Conservation (phyloP, 2,113 vertebrate species). For the Plecturocebus donacophilus region DNA sequence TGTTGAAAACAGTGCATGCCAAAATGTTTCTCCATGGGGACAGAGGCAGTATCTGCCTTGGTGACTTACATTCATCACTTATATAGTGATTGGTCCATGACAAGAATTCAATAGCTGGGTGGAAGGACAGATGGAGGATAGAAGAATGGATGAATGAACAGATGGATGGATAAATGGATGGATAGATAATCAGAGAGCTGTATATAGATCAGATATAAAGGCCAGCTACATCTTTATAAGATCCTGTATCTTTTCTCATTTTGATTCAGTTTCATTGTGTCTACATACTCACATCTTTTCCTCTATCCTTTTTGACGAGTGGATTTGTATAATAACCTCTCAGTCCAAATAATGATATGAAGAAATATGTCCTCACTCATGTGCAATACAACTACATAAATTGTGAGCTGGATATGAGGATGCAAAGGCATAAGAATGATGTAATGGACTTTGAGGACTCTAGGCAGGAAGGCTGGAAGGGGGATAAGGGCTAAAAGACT, state of each 20-base stretch:
- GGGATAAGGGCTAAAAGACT: too few species aligned
- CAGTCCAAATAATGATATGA: background rate
- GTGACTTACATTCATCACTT: background rate
- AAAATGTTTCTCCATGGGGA: background rate
- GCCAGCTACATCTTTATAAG: background rate
- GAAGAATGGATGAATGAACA: too few species aligned
- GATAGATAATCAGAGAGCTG: too few species aligned
- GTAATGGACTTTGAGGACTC: too few species aligned
- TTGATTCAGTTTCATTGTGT: background rate
- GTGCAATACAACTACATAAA: background rate
- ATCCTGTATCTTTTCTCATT: background rate
- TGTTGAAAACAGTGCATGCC: background rate
- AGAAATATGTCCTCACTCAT: background rate
- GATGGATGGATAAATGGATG: too few species aligned
- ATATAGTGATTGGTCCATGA: background rate
- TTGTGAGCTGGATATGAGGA: background rate
- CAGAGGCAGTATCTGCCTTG: background rate
- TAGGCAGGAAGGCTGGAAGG: too few species aligned
- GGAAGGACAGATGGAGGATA: too few species aligned
- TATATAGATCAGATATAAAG: background rate
- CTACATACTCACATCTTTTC: background rate
- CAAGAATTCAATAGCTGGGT: background rate
- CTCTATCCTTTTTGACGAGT: background rate
- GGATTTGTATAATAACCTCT: background rate
- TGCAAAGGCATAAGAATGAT: too few species aligned